Evolutionary conservation across 2,113 vertebrate genomes (phyloP), one percentile per base, ranked within the genome.

Genomic region (Laticauda colubrina): DNA sequence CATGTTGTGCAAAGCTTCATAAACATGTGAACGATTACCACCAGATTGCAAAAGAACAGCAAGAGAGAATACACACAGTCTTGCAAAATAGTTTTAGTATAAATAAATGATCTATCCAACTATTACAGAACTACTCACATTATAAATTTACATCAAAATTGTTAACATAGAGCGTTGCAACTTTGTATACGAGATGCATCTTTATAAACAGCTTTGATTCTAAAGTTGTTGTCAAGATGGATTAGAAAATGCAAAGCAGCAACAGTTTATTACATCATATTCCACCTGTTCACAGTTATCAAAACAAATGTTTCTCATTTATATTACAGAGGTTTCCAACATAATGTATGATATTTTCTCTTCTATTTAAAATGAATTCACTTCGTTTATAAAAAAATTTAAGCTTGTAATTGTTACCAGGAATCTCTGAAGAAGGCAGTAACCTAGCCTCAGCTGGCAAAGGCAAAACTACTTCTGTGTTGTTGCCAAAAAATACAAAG

Each of bases 61-160:
- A 55, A 86, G 92, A 29, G 91, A 93, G 92, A 85, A 92, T 18
- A 96, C 64, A 92, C 18, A 53, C n/a, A 51, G 51, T 51, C 55
- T 85, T 95, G 89, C 14, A 55, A 51, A 93, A n/a, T 48, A 26
- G 7, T 57, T 54, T 43, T 20, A 39, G 24, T 81, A 95, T 45
- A 94, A 89, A 4, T 6, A 93, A 91, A n/a, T 26, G 23, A 94
- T 0, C 0, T 54, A 88, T 34, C 39, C 18, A 81, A 24, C 15
- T 75, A 92, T 14, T 89, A 91, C 0, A 96, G 34, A 87, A 85
- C 89, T 93, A 75, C 1, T 29, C 90, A 92, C 3, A 12, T 57
- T 8, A 91, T 90, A 94, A 94, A 96, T 93, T 94, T 95, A 97
- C 94, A 95, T 55, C 85, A 93, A 95, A 88, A 91, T 87, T 93